These are phyloP conservation scores for Diarsia dahlii DNA, from an alignment of 2,888 invertebrate genomes.

Conservation along the genomic window DNA sequence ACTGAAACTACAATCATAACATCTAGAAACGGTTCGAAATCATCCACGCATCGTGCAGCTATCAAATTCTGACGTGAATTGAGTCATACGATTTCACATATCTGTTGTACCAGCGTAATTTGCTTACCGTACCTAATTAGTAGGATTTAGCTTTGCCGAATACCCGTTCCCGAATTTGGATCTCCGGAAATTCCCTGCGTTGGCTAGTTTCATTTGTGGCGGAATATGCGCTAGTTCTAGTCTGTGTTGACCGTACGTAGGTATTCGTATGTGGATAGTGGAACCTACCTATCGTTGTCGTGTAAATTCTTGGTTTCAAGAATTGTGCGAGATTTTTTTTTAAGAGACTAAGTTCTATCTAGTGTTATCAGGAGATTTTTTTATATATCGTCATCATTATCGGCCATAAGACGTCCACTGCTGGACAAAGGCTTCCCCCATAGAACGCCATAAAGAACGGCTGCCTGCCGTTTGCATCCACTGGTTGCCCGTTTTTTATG, in stretches of 20 bases:
- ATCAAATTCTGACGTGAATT: slow-evolving; percentile 20
- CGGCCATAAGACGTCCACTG: no score
- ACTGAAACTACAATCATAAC: background rate
- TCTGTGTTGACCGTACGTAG: background rate
- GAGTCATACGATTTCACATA: slow-evolving; percentile 36
- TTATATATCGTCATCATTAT: no score
- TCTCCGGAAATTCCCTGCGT: slow-evolving; percentile 34
- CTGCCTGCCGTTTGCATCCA: no score
- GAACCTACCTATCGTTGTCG: background rate
- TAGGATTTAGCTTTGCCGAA: slow-evolving; percentile 39
- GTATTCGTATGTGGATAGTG: no score
- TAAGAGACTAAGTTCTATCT: background rate
- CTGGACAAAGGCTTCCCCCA: no score
- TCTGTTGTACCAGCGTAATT: slow-evolving; percentile 38
- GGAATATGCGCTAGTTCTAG: slow-evolving; percentile 3
- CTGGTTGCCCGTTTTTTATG: no score
- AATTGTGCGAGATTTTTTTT: background rate
- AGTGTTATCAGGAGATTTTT: background rate
- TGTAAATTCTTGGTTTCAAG: background rate
- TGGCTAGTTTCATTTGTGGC: slow-evolving; percentile 34
- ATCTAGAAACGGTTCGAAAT: background rate
- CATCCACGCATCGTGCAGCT: background rate
- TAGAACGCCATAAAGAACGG: no score
- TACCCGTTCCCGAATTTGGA: slow-evolving; percentile 31
- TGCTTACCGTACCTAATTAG: slow-evolving; percentile 42